These are phyloP conservation scores for Anguilla japonica DNA, from an alignment of 2,113 vertebrate species.

Conservation along the genomic window DNA sequence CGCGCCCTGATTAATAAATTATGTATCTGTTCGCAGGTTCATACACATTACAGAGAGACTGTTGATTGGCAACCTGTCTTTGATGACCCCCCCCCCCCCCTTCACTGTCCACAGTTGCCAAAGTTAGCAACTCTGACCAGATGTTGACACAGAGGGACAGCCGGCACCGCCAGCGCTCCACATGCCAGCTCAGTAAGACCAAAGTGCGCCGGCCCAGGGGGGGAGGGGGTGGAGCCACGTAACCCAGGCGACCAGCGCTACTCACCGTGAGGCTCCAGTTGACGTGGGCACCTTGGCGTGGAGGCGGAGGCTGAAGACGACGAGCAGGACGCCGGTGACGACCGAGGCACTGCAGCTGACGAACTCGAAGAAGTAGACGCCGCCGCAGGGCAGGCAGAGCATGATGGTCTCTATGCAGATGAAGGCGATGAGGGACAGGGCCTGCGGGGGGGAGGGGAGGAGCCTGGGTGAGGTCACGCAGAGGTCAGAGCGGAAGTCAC, in stretches of 20 bases:
- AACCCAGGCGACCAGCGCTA: constrained; percentile 24
- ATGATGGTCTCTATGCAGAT: constrained; percentile 98
- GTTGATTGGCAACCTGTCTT: no score
- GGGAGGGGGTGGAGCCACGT: no score
- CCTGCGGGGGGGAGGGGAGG: constrained; percentile 56
- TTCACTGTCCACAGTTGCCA: no score
- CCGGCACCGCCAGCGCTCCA: no score
- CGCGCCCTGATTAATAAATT: no score
- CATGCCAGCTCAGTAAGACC: no score
- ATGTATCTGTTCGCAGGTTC: no score
- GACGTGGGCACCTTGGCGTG: constrained; percentile 90
- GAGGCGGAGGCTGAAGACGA: constrained; percentile 89
- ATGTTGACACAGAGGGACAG: no score
- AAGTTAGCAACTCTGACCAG: no score
- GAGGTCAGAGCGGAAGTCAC: neutral
- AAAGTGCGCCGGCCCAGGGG: no score
- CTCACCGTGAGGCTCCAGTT: constrained; percentile 95
- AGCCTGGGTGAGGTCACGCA: neutral
- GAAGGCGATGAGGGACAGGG: constrained; percentile 85
- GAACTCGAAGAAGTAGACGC: constrained; percentile 97
- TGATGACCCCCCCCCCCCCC: no score
- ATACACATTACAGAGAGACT: no score
- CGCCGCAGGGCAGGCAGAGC: constrained; percentile 89
- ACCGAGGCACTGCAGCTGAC: constrained; percentile 95
- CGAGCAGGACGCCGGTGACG: constrained; percentile 86